Conservation (phyloP, 2,113 vertebrate species). For the Synodontis membranacea region DNA sequence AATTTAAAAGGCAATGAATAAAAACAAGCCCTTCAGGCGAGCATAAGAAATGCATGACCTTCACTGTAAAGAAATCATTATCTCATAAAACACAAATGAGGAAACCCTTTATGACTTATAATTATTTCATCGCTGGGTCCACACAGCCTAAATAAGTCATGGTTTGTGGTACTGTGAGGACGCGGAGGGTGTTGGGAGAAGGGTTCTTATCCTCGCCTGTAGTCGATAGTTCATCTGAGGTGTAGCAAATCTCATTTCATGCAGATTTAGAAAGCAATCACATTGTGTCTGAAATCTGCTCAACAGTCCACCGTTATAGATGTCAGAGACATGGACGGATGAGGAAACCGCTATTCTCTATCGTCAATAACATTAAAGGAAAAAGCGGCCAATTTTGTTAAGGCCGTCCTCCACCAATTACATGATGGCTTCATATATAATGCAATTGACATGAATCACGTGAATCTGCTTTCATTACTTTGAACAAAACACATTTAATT, state of each 20-base stretch:
- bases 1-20: not conserved
- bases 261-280: constrained; percentile 32
- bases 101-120: not conserved
- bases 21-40: not conserved
- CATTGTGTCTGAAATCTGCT: constrained; percentile 15
- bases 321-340: not conserved
- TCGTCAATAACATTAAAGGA: not conserved
- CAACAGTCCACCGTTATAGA: not conserved
- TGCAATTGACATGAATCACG: too few relatives aligned
- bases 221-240: constrained; percentile 27
- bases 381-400: not conserved
- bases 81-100: constrained; percentile 24
- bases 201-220: not conserved
- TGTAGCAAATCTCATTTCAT: constrained; percentile 29
- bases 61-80: constrained; percentile 29
- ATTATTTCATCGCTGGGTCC: not conserved
- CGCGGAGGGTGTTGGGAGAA: not conserved
- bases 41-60: constrained; percentile 19
- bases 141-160: not conserved
- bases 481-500: not conserved
- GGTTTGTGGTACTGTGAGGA: not conserved
- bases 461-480: not conserved
- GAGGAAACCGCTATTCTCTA: not conserved
- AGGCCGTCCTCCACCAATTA: not conserved
- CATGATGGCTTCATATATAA: not conserved